Evolutionary conservation across 1,140 invertebrate species (phyloP), one percentile per base, ranked within the genome.

Genomic region (Drosophila jambulina): DNA sequence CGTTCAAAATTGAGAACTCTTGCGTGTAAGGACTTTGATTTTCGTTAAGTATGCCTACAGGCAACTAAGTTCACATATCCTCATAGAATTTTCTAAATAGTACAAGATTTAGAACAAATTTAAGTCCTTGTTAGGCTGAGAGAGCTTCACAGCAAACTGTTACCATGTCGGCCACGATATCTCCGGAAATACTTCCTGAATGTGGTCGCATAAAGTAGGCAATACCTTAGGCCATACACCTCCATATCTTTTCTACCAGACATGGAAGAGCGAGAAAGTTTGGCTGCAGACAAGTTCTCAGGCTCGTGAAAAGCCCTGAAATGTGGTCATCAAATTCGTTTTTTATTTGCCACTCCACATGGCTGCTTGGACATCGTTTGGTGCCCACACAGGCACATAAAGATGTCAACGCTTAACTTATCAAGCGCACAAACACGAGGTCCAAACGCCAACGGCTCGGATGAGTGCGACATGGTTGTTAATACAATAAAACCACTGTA

Each of bases 401-500:
- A 88, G 85, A 88, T 90, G 85, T 90, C 85, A 88, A 90, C 85
- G 81, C 85, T 90, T 88, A 82, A 90, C 85, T 90, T 88, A 88
- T 88, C 85, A 90, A 88, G 78, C 54, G 21, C 53, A 56, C 68
- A 71, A 72, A 77, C 77, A 56, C 53, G 53, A 25, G 34, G 15
- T 15, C 53, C 53, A 63, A 75, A 72, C 80, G 68, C 72, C 46
- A 74, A 61, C 59, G 42, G 38, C 49, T 75, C 58, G 68, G 68
- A 70, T 70, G 70, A 68, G 23, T 54, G 76, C 53, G 65, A 79
- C 65, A 60, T 58, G 75, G 80, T 78, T 62, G 77, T 70, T 80
- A 84, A 84, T 87, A 87, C 84, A 87, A 87, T 87, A 74, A 86
- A 90, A 84, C 72, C 68, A 81, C 72, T 84, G 87, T 87, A 84